A percentile compares a stretch with the other conserved stretches of the same genome.
These are phyloP conservation scores for Cephus spinipes DNA, from an alignment of 2,888 invertebrate species.

Conservation along the genomic window DNA sequence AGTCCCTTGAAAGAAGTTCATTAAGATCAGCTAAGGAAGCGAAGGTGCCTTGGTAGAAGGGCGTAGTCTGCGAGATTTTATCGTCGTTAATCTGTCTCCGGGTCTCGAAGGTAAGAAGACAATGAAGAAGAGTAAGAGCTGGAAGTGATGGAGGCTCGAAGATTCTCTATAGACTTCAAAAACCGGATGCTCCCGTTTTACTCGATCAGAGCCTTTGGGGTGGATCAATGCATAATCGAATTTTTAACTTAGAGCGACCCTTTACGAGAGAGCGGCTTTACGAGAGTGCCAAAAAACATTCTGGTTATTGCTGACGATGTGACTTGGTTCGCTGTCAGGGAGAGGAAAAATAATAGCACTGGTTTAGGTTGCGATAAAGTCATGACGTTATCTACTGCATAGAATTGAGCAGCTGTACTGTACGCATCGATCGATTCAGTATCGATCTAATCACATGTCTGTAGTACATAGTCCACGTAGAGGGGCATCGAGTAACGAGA, in stretches of 20 bases:
- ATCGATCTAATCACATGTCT: background rate
- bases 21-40: background rate
- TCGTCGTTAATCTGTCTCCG: background rate
- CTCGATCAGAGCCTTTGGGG: background rate
- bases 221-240: constrained; percentile 12
- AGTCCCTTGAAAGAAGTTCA: background rate
- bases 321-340: background rate
- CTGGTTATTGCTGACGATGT: background rate
- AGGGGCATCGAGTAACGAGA: background rate
- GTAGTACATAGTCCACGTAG: background rate
- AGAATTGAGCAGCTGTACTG: background rate
- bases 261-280: constrained; percentile 2
- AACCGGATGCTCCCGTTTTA: background rate
- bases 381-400: background rate
- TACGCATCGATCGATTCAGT: background rate
- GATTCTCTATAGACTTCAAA: background rate
- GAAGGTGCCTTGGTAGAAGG: background rate
- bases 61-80: background rate
- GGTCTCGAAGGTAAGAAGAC: background rate
- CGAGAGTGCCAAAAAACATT: background rate
- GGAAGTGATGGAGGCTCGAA: too few species aligned
- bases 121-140: background rate
- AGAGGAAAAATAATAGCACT: background rate
- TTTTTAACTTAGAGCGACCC: constrained; percentile 18
- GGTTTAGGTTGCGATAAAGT: background rate